Evolutionary conservation across 2,888 invertebrate genomes (phyloP), one percentile per base, ranked within the genome.

Genomic region (Brenthis daphne): DNA sequence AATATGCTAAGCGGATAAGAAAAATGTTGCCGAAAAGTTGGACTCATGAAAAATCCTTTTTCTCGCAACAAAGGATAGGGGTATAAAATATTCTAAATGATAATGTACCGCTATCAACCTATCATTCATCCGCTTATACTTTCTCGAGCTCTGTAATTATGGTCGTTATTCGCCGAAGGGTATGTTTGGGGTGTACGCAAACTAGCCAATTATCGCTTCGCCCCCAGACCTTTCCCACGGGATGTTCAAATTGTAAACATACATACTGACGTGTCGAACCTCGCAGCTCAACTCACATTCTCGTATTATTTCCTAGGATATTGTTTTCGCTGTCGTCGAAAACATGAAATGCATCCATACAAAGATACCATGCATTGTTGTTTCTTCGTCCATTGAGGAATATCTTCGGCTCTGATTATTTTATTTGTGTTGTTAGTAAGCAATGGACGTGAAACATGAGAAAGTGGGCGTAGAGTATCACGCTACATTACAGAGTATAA

Each of bases 161-260:
- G 78, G 74, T 13, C 53, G 82, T 85, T 80, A 77, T 81, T 77
- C 76, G 75, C 79, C 78, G 76, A 82, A 84, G 86, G 87, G 85
- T 84, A 84, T 81, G 58, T 84, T 82, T 81, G 82, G 82, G 85
- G 84, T 86, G 85, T 87, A 85, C 88, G 86, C 87, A 87, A 89
- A 89, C 89, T 83, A 83, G 85, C 80, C 84, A 89, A 91, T 92
- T 92, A 92, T 88, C 90, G 85, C 85, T 77, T 85, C 79, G 88
- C 90, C 88, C 78, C 80, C 81, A 82, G 88, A 79, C 81, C 77
- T 81, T 92, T 92, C 92, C 90, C 92, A 92, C 91, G 91, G 86
- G 87, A 86, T 82, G 83, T 79, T 82, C 78, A 81, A 87, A 87
- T 88, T 88, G 88, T 86, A 81, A 86, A 85, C 82, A 83, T 84